phyloP scores from a whole-genome alignment of 2,797 vertebrate genomes.

The Clamator glandarius region DNA sequence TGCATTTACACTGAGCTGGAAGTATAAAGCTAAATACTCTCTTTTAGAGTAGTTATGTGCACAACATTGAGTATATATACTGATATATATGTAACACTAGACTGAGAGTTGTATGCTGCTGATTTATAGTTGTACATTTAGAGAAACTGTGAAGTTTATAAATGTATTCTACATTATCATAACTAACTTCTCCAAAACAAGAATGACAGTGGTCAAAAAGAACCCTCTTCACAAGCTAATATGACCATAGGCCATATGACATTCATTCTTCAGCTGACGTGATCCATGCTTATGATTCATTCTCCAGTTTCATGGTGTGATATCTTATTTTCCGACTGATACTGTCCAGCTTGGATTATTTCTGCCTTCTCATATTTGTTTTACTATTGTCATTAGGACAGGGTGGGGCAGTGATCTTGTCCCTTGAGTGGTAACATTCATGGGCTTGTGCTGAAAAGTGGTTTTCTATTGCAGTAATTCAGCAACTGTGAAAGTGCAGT shows the following conservation, averaged over 20 bases:
- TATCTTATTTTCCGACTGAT: not conserved
- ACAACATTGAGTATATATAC: not conserved
- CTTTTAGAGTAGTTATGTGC: not conserved
- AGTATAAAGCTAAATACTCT: not conserved
- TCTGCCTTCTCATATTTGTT: constrained; percentile 6
- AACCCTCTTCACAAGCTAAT: not conserved
- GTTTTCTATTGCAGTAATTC: not conserved
- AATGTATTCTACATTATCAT: not conserved
- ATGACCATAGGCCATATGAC: not conserved
- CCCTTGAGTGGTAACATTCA: not conserved
- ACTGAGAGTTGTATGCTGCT: not conserved
- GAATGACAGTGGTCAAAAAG: not conserved
- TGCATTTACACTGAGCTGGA: not conserved
- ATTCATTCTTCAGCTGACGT: not conserved
- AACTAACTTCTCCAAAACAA: not conserved
- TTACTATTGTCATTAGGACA: constrained; percentile 1
- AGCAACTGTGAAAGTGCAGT: not conserved
- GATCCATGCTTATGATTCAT: not conserved
- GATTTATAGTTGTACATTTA: not conserved
- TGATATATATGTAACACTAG: not conserved
- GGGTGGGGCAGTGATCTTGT: not conserved
- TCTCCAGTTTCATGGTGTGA: not conserved
- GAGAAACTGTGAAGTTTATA: not conserved
- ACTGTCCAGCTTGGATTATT: not conserved
- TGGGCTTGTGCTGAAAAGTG: not conserved